phyloP scores from a whole-genome alignment of 2,113 vertebrate species.

The Erinaceus europaeus region DNA sequence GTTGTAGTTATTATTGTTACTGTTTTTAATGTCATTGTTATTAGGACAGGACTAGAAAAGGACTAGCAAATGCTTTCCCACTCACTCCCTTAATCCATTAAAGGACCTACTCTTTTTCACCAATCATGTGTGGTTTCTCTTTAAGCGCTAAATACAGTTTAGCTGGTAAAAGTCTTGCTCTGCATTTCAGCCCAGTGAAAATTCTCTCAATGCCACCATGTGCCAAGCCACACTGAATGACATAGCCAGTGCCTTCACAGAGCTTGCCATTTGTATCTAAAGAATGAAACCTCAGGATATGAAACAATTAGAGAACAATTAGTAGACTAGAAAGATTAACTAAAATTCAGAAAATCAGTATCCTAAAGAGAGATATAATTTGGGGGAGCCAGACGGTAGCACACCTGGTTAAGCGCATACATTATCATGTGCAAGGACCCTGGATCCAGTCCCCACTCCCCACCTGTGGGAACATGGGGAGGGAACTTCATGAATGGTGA shows the following conservation, averaged over 20 bases:
- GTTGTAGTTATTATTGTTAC: no score
- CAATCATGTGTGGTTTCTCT: neutral
- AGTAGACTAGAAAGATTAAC: no score
- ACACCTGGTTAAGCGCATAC: no score
- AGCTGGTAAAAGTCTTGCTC: slow-evolving; percentile 34
- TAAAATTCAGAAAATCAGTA: no score
- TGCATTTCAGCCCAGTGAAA: slow-evolving; percentile 20
- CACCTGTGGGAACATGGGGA: no score
- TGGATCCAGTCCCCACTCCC: no score
- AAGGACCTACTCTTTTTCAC: neutral
- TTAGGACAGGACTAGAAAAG: no score
- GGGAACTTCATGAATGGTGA: no score
- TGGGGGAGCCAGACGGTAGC: no score
- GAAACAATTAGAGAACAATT: neutral
- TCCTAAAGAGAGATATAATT: no score
- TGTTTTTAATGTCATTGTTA: no score
- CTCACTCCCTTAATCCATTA: neutral
- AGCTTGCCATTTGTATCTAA: slow-evolving; percentile 8
- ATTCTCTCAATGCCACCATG: slow-evolving; percentile 55
- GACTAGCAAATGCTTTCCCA: neutral
- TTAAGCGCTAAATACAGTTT: neutral
- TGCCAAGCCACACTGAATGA: neutral
- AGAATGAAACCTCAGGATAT: neutral
- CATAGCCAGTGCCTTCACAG: neutral
- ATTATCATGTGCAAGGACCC: no score